These are phyloP conservation scores for Mungos mungo DNA, from an alignment of 2,113 vertebrate species.

Conservation along the genomic window DNA sequence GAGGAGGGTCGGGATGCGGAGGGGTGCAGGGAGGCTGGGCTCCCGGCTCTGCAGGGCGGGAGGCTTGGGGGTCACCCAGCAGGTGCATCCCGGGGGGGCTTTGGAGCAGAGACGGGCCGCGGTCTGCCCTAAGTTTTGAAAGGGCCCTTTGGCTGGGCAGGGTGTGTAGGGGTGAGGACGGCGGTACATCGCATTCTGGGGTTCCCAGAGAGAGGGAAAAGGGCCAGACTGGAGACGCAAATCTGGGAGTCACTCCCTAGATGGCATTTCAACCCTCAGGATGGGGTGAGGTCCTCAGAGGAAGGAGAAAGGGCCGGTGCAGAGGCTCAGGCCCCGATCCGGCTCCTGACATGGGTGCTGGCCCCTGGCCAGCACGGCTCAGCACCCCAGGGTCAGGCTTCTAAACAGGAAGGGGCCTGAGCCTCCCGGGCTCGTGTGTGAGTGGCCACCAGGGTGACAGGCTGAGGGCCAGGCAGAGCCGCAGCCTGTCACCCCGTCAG, in stretches of 20 bases:
- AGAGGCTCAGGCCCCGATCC: too few relatives aligned
- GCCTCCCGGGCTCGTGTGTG: rapidly evolving
- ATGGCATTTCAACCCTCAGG: neutral
- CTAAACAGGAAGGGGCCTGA: neutral
- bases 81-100: neutral
- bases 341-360: neutral
- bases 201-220: too few relatives aligned
- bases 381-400: neutral
- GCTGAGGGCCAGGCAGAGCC: too few relatives aligned
- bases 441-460: neutral
- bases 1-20: neutral
- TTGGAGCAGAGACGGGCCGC: rapidly evolving
- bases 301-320: neutral
- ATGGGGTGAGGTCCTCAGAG: neutral
- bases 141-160: rapidly evolving
- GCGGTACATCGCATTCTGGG: rapidly evolving
- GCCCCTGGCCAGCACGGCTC: neutral
- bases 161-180: neutral
- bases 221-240: too few relatives aligned
- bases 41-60: rapidly evolving
- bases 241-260: rapidly evolving
- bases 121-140: neutral
- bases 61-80: neutral
- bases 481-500: neutral
- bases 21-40: rapidly evolving